Percentiles rank a stretch among this genome's conserved stretches.
These are phyloP conservation scores for Pseudorhombus dupliciocellatus DNA, from an alignment of 2,113 vertebrate genomes.

Conservation along the genomic window DNA sequence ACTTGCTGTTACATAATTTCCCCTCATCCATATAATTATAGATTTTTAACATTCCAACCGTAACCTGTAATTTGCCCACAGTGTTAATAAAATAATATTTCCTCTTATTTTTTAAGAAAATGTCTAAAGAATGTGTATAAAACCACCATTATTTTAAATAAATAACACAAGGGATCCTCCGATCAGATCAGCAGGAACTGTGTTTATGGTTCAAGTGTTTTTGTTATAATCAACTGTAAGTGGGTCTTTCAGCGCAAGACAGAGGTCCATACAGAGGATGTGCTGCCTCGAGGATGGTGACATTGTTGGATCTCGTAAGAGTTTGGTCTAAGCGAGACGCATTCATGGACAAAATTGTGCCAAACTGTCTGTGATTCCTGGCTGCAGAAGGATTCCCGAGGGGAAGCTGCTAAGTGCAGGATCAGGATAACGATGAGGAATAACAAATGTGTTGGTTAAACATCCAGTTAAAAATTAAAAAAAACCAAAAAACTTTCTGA, in stretches of 20 bases:
- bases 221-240: slow-evolving; percentile 30
- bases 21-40: neutral
- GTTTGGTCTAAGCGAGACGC: slow-evolving; percentile 41
- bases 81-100: neutral
- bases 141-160: slow-evolving; percentile 7
- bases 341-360: slow-evolving; percentile 40
- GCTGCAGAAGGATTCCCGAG: slow-evolving; percentile 35
- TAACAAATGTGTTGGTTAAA: neutral
- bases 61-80: slow-evolving; percentile 9
- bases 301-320: slow-evolving; percentile 58
- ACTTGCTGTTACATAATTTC: slow-evolving; percentile 23
- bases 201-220: slow-evolving; percentile 36
- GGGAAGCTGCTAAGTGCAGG: neutral
- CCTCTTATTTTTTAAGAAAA: neutral
- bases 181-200: slow-evolving; percentile 14
- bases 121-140: neutral
- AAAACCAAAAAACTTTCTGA: neutral
- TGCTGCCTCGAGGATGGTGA: slow-evolving; percentile 53
- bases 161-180: slow-evolving; percentile 14
- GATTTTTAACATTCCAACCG: neutral
- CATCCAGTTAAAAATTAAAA: neutral
- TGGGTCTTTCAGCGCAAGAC: slow-evolving; percentile 51
- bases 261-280: slow-evolving; percentile 51
- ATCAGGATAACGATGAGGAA: neutral
- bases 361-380: slow-evolving; percentile 27